Base-by-base conservation (phyloP, 2,113 vertebrate genomes). In the Hemichromis elongatus region DNA sequence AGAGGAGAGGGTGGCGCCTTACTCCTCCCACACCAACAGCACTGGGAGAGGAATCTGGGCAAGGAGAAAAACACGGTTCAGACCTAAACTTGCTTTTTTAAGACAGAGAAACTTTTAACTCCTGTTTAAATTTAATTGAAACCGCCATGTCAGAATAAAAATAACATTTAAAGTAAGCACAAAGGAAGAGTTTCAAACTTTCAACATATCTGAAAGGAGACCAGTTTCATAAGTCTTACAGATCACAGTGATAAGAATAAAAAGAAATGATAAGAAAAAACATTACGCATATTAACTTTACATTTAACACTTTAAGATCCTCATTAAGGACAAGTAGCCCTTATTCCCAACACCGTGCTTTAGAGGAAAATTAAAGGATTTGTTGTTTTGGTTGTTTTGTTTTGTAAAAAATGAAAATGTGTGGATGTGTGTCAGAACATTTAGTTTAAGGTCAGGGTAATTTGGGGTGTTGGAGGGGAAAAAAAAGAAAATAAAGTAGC, bases 1-100 rank as follows among this genome's bases (percentile, higher is more conserved):
- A 99, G 19, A 99, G 96, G 4, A 99, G 97, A 2, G 97, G 97
- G 84, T 99, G 98, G 84, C 95, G 96, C 90, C 97, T 96, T 45
- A 97, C 94, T 3, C 97, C 97, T 1, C 95, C 93, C 3, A 93
- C 84, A 66, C 95, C 97, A 2, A 90, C 53, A 1, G 93, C 95
- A 81, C 96, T 96, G 13, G 97, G 94, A 89, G 96, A 96, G 57
- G 95, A 89, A 91, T 98, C 99, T 99, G 92, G 2, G 2, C 2
- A 47, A 81, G 35, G 33, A 13, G 55, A 2, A 13, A 79, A 24
- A 9, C 19, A 18, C 21, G 16, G 30, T 56, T 40, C 70, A 75
- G 26, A 75, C 16, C 52, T 79, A 75, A 59, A 80, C n/a, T 59
- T 73, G 5, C 16, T 30, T 21, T 33, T 84, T 40, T 26, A 11